Conservation (phyloP, 2,797 vertebrate species). For the Siniperca scherzeri region DNA sequence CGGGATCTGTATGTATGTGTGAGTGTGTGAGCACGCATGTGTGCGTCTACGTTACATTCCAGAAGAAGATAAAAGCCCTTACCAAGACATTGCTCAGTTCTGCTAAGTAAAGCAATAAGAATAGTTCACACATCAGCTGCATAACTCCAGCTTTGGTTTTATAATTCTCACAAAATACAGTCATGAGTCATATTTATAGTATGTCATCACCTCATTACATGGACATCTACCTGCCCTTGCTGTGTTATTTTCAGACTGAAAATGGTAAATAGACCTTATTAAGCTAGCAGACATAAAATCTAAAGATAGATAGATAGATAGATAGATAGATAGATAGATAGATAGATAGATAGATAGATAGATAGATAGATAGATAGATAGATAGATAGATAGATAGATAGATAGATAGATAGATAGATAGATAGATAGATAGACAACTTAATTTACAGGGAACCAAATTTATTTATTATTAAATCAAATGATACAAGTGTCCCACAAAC, state of each 20-base stretch:
- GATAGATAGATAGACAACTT: neutral
- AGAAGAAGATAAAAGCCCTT: slow-evolving; percentile 66
- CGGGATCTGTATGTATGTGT: slow-evolving; percentile 52
- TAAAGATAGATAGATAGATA: slow-evolving; percentile 12
- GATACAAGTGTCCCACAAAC: slow-evolving; percentile 39
- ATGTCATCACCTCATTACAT: slow-evolving; percentile 33
- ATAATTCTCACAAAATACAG: slow-evolving; percentile 40
- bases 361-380: neutral
- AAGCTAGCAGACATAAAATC: slow-evolving; percentile 4
- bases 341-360: neutral
- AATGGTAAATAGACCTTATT: neutral
- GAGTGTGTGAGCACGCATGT: slow-evolving; percentile 20
- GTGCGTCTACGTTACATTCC: slow-evolving; percentile 62
- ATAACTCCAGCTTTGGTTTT: slow-evolving; percentile 38
- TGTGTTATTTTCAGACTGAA: slow-evolving; percentile 24
- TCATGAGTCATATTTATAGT: slow-evolving; percentile 49
- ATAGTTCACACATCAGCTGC: slow-evolving; percentile 46
- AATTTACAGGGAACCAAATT: neutral
- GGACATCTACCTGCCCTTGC: slow-evolving; percentile 6
- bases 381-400: neutral
- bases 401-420: too few species aligned
- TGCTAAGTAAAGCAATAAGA: slow-evolving; percentile 65
- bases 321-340: neutral
- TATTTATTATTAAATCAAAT: slow-evolving; percentile 41
- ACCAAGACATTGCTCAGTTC: slow-evolving; percentile 49